phyloP scores from a whole-genome alignment of 30 jellyfish, hydroid and myxozoan species.

The Mastigias papua region DNA sequence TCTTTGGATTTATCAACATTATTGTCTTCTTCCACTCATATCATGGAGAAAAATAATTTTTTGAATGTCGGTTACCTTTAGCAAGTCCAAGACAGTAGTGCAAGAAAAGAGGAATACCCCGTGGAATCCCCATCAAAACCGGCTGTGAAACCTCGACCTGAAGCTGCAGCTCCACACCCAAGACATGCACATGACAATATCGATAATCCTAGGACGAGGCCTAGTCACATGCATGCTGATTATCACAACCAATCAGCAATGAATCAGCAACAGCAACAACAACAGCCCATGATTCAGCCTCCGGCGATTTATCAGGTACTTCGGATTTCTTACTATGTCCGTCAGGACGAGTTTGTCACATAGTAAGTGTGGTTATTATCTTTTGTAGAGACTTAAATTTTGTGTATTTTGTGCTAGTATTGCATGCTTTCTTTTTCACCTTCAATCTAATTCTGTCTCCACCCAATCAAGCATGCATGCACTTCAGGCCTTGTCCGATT shows the following conservation, averaged over 20 bases:
- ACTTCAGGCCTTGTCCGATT: too few relatives aligned
- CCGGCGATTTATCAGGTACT: conserved; percentile 67
- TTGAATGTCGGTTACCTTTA: background rate
- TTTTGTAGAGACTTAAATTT: background rate
- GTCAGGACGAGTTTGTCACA: background rate
- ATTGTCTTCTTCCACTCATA: too few relatives aligned
- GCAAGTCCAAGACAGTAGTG: background rate
- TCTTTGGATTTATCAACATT: too few relatives aligned
- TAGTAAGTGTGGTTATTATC: background rate
- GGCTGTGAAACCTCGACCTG: conserved; percentile 69
- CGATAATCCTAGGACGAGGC: background rate
- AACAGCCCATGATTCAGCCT: conserved; percentile 62
- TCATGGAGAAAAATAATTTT: too few relatives aligned
- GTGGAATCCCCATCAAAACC: conserved; percentile 52
- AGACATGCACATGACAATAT: conserved; percentile 4
- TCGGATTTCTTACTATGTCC: background rate
- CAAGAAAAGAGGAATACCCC: background rate
- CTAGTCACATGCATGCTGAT: background rate
- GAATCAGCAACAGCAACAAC: conserved; percentile 65
- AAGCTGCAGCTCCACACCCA: conserved; percentile 40
- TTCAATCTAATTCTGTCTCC: too few relatives aligned
- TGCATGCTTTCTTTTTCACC: too few relatives aligned
- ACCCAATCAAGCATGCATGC: too few relatives aligned
- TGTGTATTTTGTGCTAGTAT: too few relatives aligned
- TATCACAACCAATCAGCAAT: background rate